phyloP scores from a whole-genome alignment of 2,113 vertebrate species.

The Dasyprocta punctata region DNA sequence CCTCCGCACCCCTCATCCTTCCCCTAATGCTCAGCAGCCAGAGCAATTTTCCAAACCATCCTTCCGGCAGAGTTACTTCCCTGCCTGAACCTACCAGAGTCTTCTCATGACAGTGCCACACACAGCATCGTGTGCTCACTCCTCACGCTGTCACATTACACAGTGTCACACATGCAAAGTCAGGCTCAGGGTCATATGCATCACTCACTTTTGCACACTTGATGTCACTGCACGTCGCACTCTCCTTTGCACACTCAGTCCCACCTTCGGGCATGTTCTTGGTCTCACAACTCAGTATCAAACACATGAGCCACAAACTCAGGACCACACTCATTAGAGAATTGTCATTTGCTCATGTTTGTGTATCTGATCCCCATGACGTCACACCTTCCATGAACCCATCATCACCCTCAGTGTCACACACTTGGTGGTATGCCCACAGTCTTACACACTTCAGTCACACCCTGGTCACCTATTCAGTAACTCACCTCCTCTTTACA shows the following conservation, averaged over 20 bases:
- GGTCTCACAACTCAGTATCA: neutral
- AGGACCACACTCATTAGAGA: neutral
- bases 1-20: neutral
- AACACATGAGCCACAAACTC: neutral
- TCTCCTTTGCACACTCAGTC: neutral
- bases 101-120: neutral
- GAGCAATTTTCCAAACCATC: neutral
- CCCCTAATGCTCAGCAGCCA: neutral
- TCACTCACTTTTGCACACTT: neutral
- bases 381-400: neutral
- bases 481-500: neutral
- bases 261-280: neutral
- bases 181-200: neutral
- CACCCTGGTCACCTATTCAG: neutral
- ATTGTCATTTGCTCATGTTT: neutral
- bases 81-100: neutral
- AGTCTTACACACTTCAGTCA: neutral
- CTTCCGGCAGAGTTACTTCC: neutral
- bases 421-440: neutral
- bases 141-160: neutral
- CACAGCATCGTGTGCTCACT: neutral
- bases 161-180: neutral
- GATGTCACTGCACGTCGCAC: neutral
- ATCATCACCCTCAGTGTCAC: neutral
- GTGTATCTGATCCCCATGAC: neutral